Base-by-base conservation (phyloP, 2,888 invertebrate genomes). In the Chrysolina americana region DNA sequence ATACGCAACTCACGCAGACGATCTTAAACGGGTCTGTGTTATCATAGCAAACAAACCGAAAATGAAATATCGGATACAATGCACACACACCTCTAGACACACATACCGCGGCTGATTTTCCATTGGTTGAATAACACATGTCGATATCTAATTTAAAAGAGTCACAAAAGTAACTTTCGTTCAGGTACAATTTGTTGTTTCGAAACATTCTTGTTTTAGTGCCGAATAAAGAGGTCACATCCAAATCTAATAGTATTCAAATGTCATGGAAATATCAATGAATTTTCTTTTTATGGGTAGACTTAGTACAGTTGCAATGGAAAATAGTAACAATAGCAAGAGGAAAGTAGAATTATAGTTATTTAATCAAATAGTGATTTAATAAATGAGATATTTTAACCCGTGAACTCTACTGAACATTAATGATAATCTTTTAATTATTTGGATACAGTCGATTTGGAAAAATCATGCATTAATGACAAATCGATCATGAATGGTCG, bases 41-140 rank as follows among this genome's bases (percentile, higher is more conserved):
- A 53, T 21, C 53, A 53, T 21, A 23, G 53, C 21, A 53, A 53
- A 53, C 21, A 53, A 53, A 53, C 53, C 53, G 53, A 53, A 53
- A 53, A 53, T 11, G 53, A 53, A 53, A 21, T 21, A 53, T 53
- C 19, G 19, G 17, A 53, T 53, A 53, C 10, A 53, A 17, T 53
- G 17, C 50, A 50, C 21, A 10, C 53, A 53, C 53, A 53, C 53
- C 53, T 53, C 53, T 53, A 53, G 53, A 53, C 21, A 53, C 53
- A 53, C 53, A 21, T 53, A 21, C 10, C 6, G 53, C 17, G 21
- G 19, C 53, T 21, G 53, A 53, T 53, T 53, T 21, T 11, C 53
- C 19, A 53, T 53, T 53, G 53, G 53, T 53, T 21, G 53, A 53
- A 53, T 21, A 48, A 48, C 48, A 21, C 50, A 50, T 11, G 17